Percentiles rank a stretch among this genome's conserved stretches.
Conservation (phyloP, 2,113 vertebrate genomes). For the Plecturocebus donacophilus region DNA sequence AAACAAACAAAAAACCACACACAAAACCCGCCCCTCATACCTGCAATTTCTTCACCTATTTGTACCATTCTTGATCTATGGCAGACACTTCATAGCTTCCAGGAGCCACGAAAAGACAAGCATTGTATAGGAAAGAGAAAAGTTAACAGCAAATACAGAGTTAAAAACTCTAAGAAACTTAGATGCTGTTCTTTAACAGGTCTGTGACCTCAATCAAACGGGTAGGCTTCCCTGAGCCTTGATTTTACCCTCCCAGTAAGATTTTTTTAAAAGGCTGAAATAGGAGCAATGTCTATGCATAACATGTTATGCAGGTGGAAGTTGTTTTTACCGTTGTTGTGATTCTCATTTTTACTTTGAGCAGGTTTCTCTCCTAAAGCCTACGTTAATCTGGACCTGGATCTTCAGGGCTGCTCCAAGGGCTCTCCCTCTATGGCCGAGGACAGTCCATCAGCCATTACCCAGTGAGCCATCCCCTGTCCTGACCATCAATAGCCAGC, state of each 20-base stretch:
- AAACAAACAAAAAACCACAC: too few relatives aligned
- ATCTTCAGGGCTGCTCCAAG: background rate
- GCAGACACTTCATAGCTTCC: background rate
- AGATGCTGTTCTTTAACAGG: background rate
- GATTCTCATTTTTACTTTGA: background rate
- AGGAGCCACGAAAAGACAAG: background rate
- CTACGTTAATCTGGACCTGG: background rate
- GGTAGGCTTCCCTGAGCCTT: background rate
- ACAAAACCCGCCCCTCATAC: too few relatives aligned
- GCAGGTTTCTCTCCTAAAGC: background rate
- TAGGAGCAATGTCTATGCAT: background rate
- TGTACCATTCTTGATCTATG: background rate
- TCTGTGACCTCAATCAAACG: background rate
- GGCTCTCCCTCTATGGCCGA: background rate
- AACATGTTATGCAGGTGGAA: background rate
- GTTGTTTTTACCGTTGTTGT: background rate
- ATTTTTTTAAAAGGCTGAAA: background rate
- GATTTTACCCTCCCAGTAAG: background rate
- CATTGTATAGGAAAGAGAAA: background rate
- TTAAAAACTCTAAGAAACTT: background rate
- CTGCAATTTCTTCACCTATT: background rate
- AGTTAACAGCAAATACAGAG: background rate
- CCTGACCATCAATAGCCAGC: background rate
- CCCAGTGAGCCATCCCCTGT: background rate
- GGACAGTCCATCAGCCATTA: background rate